A percentile compares a stretch with the other conserved stretches of the same genome.
phyloP scores from a whole-genome alignment of 1,140 invertebrate genomes.

The Calephelis virginiensis region DNA sequence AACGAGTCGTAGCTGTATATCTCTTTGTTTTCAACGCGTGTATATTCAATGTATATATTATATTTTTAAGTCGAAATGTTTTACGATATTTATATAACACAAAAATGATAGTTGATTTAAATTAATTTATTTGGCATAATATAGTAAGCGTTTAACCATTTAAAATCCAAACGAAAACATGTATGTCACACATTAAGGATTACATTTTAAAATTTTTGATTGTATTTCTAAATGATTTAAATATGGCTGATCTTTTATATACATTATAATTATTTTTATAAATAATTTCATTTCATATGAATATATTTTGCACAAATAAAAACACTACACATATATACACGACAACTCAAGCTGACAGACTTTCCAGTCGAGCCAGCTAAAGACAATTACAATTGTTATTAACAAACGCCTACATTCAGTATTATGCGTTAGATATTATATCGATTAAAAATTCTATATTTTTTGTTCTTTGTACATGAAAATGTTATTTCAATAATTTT shows the following conservation, averaged over 20 bases:
- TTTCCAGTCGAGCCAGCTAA: background rate
- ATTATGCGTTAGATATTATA: background rate
- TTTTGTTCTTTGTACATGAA: background rate
- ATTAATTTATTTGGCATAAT: background rate
- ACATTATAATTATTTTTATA: background rate
- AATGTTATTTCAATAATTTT: background rate
- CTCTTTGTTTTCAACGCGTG: too few species aligned
- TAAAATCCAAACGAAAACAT: background rate
- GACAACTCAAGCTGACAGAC: background rate
- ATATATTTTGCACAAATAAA: slow-evolving; percentile 6
- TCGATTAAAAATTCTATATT: background rate
- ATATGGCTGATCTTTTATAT: slow-evolving; percentile 2
- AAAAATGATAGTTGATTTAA: too few species aligned
- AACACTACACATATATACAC: slow-evolving; percentile 7
- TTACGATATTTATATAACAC: too few species aligned
- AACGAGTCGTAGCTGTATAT: too few species aligned
- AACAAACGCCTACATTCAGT: background rate
- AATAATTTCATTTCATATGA: slow-evolving; percentile 5
- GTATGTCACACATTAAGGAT: background rate
- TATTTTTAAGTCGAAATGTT: too few species aligned
- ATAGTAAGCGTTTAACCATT: background rate
- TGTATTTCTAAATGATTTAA: background rate
- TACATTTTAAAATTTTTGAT: slow-evolving; percentile 2
- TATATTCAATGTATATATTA: too few species aligned
- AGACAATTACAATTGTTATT: background rate